Conservation (phyloP, 2,113 vertebrate species). For the Pleuronectes platessa region DNA sequence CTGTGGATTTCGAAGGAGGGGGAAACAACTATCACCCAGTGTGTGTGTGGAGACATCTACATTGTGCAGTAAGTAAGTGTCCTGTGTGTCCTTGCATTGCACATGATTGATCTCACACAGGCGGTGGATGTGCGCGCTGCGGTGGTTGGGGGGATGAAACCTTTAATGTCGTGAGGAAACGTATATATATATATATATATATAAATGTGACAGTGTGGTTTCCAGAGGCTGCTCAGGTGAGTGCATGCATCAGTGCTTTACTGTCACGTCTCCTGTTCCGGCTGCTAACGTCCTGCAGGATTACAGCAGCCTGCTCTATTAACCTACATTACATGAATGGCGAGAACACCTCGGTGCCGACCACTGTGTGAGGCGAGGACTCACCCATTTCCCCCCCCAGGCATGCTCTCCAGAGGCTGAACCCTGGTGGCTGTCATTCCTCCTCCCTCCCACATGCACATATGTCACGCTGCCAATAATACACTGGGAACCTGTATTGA, state of each 20-base stretch:
- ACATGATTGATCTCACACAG: too few species aligned
- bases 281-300: slow-evolving; percentile 48
- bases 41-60: background rate
- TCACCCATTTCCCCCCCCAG: background rate
- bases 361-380: slow-evolving; percentile 14
- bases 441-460: background rate
- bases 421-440: background rate
- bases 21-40: slow-evolving; percentile 17
- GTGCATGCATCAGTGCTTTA: slow-evolving; percentile 32
- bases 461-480: slow-evolving; percentile 28
- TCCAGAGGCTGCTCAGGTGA: slow-evolving; percentile 49
- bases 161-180: too few species aligned
- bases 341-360: slow-evolving; percentile 8
- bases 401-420: background rate
- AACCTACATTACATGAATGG: slow-evolving; percentile 65
- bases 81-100: slow-evolving; percentile 45
- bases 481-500: slow-evolving; percentile 41
- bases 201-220: too few species aligned
- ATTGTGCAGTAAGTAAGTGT: background rate
- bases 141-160: too few species aligned
- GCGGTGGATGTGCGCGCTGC: background rate
- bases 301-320: slow-evolving; percentile 72
- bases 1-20: slow-evolving; percentile 46
- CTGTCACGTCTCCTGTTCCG: slow-evolving; percentile 52
- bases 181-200: background rate